Evolutionary conservation across 2,797 vertebrate species (phyloP), one percentile per base, ranked within the genome.

Genomic region (Lepus townsendii): DNA sequence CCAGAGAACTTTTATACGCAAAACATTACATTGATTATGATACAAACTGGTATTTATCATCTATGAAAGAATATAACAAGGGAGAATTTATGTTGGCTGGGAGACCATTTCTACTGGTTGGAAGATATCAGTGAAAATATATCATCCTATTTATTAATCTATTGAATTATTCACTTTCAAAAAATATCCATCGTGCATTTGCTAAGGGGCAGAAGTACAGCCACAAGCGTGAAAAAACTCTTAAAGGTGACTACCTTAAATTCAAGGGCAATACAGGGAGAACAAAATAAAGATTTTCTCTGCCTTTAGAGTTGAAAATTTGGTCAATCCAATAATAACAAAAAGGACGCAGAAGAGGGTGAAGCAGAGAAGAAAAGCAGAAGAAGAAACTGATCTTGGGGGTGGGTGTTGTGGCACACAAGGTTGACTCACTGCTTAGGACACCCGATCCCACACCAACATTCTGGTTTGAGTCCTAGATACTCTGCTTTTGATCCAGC

Each of bases 21-120:
- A 76, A 76, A 69, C 62, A 16, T 24, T 17, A 90, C 71, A 5
- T 10, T 83, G 27, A 52, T 71, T 71, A 76, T 79, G 47, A 50
- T 24, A 35, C 60, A 72, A 73, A 86, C 47, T 69, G 94, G 6
- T 79, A 66, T 54, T 92, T 57, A 75, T 52, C 71, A 20, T 88
- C n/a, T 76, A 75, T 62, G 19, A 12, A 4, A 88, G 92, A 86
- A 66, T 71, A 88, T 42, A 22, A 42, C 30, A 86, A 27, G 16
- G 52, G 20, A 76, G 26, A 79, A 83, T 76, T 42, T 50, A 38
- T 52, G 30, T 13, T 52, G 17, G 10, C 10, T 71, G 50, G 13
- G 88, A 95, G 47, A 85, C 12, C 26, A 17, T 57, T 16, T 17
- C 54, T 57, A 63, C 1, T 4, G 47, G 30, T 22, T 0, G 0